Evolutionary conservation across 2,113 vertebrate genomes (phyloP).

Genomic region (Dolichotis patagonum): DNA sequence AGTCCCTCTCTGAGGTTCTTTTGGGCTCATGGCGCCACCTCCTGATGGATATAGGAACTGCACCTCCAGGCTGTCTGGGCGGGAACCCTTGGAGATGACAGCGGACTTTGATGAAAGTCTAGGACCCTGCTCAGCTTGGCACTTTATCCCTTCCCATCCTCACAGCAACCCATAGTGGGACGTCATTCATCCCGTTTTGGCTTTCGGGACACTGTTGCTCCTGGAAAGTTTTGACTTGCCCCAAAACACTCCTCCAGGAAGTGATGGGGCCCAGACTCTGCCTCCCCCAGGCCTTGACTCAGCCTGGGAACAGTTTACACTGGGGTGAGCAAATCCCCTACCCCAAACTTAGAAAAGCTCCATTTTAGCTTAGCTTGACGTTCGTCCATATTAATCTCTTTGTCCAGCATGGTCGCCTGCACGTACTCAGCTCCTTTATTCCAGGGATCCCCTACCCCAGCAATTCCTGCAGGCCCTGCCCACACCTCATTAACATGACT

Average conservation of each 20-base stretch:
- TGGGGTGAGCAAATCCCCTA: not conserved
- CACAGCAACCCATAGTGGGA: not conserved
- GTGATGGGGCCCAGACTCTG: not conserved
- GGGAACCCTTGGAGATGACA: not conserved
- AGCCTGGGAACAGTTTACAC: not conserved
- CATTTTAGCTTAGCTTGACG: not conserved
- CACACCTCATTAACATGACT: not conserved
- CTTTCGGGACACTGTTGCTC: not conserved
- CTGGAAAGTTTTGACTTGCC: not conserved
- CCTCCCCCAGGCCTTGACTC: not conserved
- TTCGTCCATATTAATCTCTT: not conserved
- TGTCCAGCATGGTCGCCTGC: not conserved
- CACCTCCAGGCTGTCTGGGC: not conserved
- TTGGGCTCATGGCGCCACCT: slow-evolving; percentile 61
- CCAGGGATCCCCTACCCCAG: too few species aligned
- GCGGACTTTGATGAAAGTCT: not conserved
- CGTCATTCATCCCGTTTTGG: not conserved
- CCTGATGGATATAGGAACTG: not conserved
- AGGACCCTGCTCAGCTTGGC: not conserved
- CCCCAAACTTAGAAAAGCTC: not conserved
- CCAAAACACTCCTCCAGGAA: not conserved
- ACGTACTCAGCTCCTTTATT: not conserved
- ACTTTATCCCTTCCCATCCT: not conserved
- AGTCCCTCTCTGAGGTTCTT: not conserved
- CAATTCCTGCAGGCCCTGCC: not conserved